Base-by-base conservation (phyloP, 2,797 vertebrate genomes). In the Enteromius afrohamiltoni region DNA sequence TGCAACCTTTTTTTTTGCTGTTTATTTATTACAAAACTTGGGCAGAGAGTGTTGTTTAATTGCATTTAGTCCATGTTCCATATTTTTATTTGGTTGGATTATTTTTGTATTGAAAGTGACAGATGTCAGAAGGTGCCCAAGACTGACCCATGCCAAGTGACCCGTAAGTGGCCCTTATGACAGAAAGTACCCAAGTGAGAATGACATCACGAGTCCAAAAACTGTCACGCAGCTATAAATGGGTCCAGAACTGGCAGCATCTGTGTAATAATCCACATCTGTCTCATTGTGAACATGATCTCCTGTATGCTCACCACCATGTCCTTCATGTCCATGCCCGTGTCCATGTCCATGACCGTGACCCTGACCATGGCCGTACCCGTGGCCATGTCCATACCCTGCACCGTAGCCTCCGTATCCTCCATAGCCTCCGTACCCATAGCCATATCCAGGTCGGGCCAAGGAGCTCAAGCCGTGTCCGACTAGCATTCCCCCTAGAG, bases 401-500 rank as follows among this genome's bases (percentile, higher is more conserved):
- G 69, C 69, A 8, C 87, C 88, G 4, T 89, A 90, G 45, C 69
- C 45, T 29, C 90, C 90, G 17, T 73, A 31, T 29, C 69, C 69
- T 47, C 87, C 83, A 71, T 89, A 83, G 0, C 90, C 68, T 34
- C 85, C 85, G 1, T 85, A 70, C 7, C 83, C 85, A 0, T 89
- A 79, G 4, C 93, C 93, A 0, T 92, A 92, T 14, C 93, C 94
- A 0, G 95, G 93, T 6, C 92, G 92, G 64, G 93, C 92, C 75
- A 96, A 87, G 5, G 95, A 95, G 6, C 89, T 83, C 58, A 92
- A 77, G 53, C 91, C 89, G 0, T 91, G 91, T 9, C 95, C 95
- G 0, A 96, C 8, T 85, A 95, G 79, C 0, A 95, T 87, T 64
- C 95, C 95, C 4, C 95, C 95, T 26, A 95, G 13, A 7, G 94